phyloP scores from a whole-genome alignment of 2,113 vertebrate genomes.

The Lepus europaeus region DNA sequence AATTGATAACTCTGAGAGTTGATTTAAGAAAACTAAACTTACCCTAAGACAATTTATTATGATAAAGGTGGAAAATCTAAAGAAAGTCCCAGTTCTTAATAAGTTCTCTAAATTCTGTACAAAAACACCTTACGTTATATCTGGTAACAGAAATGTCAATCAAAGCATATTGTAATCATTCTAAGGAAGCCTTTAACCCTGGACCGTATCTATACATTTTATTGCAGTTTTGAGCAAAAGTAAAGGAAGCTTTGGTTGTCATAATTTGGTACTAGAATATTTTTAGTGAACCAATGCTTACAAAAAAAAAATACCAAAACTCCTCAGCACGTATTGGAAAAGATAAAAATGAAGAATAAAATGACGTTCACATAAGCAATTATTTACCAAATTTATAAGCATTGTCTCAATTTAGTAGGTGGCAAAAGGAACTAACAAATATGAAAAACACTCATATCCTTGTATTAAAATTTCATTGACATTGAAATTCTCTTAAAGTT shows the following conservation, averaged over 20 bases:
- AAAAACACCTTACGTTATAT: not conserved
- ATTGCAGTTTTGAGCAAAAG: not conserved
- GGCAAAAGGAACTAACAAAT: not conserved
- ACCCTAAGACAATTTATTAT: not conserved
- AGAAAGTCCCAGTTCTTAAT: not conserved
- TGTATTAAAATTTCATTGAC: not conserved
- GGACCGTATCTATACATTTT: not conserved
- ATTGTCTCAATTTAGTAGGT: not conserved
- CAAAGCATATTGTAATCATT: not conserved
- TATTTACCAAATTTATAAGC: conserved; percentile 8
- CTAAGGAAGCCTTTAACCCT: conserved; percentile 32
- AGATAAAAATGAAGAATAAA: conserved; percentile 64
- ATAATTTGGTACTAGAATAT: not conserved
- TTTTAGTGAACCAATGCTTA: not conserved
- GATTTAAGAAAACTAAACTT: not conserved
- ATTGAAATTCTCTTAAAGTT: not conserved
- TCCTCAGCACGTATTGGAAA: not conserved
- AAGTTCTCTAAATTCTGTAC: not conserved
- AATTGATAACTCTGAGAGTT: conserved; percentile 11
- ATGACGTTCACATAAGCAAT: conserved; percentile 29
- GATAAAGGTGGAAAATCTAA: conserved; percentile 14
- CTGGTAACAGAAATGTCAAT: conserved; percentile 40
- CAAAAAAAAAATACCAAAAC: too few species aligned
- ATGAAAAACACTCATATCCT: not conserved
- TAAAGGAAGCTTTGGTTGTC: not conserved